These are phyloP conservation scores for Mus spretus DNA, from an alignment of 2,797 vertebrate species.

Conservation along the genomic window DNA sequence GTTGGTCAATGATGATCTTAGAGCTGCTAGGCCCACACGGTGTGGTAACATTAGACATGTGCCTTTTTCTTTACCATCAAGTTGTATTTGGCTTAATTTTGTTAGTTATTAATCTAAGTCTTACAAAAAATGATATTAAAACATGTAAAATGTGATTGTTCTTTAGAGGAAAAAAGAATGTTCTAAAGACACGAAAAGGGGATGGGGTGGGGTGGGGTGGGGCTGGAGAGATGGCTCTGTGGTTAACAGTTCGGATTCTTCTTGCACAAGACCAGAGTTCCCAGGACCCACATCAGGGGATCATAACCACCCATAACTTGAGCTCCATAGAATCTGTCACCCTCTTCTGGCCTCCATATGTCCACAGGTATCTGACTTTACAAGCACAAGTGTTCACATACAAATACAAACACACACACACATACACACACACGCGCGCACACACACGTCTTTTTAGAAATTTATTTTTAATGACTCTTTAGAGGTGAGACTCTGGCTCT, in stretches of 20 bases:
- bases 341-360: background rate
- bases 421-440: background rate
- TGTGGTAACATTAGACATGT: background rate
- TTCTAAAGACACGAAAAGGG: background rate
- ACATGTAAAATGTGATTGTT: background rate
- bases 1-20: background rate
- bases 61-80: background rate
- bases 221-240: background rate
- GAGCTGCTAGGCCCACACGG: background rate
- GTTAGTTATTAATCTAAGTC: background rate
- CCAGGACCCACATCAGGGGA: too few relatives aligned
- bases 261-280: background rate
- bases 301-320: background rate
- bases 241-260: background rate
- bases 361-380: background rate
- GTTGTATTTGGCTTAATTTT: background rate
- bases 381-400: background rate
- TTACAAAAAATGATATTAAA: background rate
- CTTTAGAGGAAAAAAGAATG: constrained; percentile 32
- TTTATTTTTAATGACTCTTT: background rate
- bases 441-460: background rate
- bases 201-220: background rate
- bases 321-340: background rate
- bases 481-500: background rate
- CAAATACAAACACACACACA: background rate